Base-by-base conservation (phyloP, 1,140 invertebrate species). In the Solenopsis invicta region DNA sequence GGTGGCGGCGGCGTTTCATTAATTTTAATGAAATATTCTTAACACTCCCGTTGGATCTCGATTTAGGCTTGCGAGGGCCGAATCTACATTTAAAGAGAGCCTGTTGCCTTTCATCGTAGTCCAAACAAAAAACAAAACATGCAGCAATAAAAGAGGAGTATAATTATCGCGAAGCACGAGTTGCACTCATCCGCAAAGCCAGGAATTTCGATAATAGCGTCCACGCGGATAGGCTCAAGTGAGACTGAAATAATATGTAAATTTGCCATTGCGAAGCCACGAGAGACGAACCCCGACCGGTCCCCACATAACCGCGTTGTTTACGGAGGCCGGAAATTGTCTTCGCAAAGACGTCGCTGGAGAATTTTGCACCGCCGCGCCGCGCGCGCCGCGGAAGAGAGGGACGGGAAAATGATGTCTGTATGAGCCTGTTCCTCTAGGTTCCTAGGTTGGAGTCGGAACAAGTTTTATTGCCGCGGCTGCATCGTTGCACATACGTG, bases 21-120 rank as follows among this genome's bases (percentile, higher is more conserved):
- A 93, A 93, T 93, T 93, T 93, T 93, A 93, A 93, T 93, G 92
- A 93, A 93, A 93, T 93, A 93, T 93, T 92, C 88, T 92, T 92
- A 90, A 92, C 91, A 90, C 87, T 87, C 82, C 34, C 24, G 74
- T 21, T 24, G 45, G 29, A 71, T 69, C 21, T n/a, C 24, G 66
- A 59, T 56, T 71, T 48, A 81, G 18, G 2, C 12, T 48, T 4
- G 54, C 12, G 3, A 71, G 37, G 6, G 2, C 12, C 34, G 4
- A 18, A 29, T 6, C 21, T 29, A 13, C 12, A 5, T 9, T 48
- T 34, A 21, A 48, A 21, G 13, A 56, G 18, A 12, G 16, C 18
- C 34, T n/a, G 4, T 8, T 54, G 5, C 52, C 13, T 45, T 56
- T 72, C 13, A 45, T 41, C n/a, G 41, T 69, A 29, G 12, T 29